A percentile compares a stretch with the other conserved stretches of the same genome.
Conservation (phyloP, 1,140 invertebrate species). For the Bombus difficillimus region DNA sequence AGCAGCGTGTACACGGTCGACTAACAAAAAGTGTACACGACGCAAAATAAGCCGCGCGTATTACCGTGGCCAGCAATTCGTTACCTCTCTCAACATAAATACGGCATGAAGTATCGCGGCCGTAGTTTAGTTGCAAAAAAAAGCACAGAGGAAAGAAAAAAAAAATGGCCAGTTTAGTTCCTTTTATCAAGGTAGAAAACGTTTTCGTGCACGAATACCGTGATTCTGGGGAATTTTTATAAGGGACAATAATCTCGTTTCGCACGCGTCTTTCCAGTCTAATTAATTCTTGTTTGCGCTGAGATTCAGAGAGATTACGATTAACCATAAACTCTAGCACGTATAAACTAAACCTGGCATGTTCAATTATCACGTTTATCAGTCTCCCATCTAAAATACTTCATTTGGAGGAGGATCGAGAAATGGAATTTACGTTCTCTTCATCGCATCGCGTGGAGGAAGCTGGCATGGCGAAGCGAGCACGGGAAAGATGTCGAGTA, state of each 20-base stretch:
- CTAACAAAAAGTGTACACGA: slow-evolving; percentile 19
- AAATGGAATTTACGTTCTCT: too few species aligned
- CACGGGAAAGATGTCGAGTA: slow-evolving; percentile 44
- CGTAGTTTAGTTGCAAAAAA: slow-evolving; percentile 1
- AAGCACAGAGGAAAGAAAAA: neutral
- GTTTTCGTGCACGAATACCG: neutral
- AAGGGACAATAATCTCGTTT: slow-evolving; percentile 11
- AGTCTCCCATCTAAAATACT: neutral
- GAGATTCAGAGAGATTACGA: neutral
- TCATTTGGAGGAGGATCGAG: too few species aligned
- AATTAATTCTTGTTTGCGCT: neutral
- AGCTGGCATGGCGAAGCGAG: neutral
- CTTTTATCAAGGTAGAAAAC: neutral
- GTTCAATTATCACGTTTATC: neutral
- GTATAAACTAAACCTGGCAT: neutral
- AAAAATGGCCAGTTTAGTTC: neutral
- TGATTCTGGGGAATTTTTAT: neutral
- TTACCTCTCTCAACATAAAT: slow-evolving; percentile 24
- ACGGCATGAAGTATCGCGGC: slow-evolving; percentile 8
- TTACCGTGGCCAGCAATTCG: slow-evolving; percentile 14
- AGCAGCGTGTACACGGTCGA: neutral
- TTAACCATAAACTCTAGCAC: neutral
- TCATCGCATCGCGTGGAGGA: neutral
- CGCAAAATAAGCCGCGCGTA: slow-evolving; percentile 26
- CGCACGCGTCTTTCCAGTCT: neutral